A percentile compares a stretch with the other conserved stretches of the same genome.
Evolutionary conservation across 2,797 vertebrate genomes (phyloP).

Genomic region (Odontamblyopus rebecca): DNA sequence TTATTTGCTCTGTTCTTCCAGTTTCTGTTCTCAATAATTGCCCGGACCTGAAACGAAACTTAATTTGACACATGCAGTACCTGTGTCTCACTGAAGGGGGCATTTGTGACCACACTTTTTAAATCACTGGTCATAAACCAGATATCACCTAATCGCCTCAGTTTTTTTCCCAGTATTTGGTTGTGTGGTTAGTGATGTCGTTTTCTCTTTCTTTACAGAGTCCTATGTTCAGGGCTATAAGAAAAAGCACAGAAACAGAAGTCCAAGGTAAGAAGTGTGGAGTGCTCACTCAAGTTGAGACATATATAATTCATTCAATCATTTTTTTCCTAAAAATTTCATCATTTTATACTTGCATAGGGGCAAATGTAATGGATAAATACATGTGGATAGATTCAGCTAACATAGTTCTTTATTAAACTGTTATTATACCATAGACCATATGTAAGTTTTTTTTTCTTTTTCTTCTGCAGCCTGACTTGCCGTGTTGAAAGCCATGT

Average conservation of each 20-base stretch:
- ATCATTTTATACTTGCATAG: background rate
- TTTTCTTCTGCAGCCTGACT: background rate
- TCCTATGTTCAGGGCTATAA: constrained; percentile 68
- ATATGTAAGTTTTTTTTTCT: background rate
- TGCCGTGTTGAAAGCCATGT: background rate
- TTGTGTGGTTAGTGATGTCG: background rate
- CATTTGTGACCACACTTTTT: background rate
- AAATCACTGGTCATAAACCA: background rate
- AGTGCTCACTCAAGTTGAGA: background rate
- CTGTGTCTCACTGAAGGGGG: background rate
- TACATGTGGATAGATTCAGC: background rate
- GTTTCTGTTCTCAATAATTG: background rate
- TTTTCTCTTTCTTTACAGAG: constrained; percentile 49
- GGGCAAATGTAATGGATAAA: background rate
- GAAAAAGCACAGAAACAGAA: constrained; percentile 73
- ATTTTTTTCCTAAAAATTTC: background rate
- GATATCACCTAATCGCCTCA: background rate
- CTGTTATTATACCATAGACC: background rate
- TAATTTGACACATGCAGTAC: background rate
- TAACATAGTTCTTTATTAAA: background rate
- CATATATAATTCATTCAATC: background rate
- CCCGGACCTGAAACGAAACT: background rate
- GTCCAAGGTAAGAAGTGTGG: constrained; percentile 60
- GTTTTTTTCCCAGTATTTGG: background rate
- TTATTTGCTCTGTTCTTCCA: background rate